Evolutionary conservation across 2,113 vertebrate species (phyloP).

Genomic region (Mus pahari): DNA sequence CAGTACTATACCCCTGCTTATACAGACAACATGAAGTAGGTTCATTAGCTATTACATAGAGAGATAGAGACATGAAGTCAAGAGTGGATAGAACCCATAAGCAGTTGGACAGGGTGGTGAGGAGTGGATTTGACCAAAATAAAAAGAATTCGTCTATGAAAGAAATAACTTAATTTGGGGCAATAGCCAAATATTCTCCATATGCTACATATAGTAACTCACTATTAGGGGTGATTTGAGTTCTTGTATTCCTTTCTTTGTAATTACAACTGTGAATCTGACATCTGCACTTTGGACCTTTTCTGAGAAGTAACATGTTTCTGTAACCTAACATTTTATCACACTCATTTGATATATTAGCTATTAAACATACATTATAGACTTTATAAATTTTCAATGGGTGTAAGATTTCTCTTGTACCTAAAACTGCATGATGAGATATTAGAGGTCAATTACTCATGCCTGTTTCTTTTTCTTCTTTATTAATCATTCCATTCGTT

Average conservation of each 20-base stretch:
- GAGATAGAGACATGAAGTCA: not conserved
- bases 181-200: not conserved
- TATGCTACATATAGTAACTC: not conserved
- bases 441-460: not conserved
- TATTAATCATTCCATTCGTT: no score
- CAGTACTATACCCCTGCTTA: not conserved
- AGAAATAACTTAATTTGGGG: not conserved
- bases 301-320: not conserved
- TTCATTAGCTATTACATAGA: not conserved
- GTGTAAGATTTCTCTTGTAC: not conserved
- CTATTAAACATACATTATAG: not conserved
- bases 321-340: not conserved
- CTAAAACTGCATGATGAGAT: not conserved
- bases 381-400: not conserved
- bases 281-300: not conserved
- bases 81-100: not conserved
- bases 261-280: not conserved
- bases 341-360: not conserved
- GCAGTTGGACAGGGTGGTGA: not conserved
- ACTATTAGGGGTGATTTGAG: not conserved
- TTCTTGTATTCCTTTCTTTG: not conserved
- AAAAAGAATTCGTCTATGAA: not conserved
- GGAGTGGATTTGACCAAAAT: not conserved
- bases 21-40: not conserved
- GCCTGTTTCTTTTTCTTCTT: not conserved